phyloP scores from a whole-genome alignment of 1,140 invertebrate genomes.

The Drosophila punjabiensis region DNA sequence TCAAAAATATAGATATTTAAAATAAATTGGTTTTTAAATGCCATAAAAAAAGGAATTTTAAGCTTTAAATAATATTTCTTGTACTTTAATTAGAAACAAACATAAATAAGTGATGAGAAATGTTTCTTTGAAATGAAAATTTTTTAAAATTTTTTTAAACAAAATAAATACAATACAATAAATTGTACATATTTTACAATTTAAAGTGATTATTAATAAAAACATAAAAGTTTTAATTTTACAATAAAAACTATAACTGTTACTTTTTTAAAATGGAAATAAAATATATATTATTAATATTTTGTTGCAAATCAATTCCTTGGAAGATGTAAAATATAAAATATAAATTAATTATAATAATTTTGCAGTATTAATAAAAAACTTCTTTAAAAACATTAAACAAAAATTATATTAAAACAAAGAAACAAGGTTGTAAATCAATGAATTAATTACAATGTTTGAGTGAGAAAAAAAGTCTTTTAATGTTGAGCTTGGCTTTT shows the following conservation, averaged over 20 bases:
- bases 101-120: no score
- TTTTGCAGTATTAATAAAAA: neutral
- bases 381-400: neutral
- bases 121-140: no score
- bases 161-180: no score
- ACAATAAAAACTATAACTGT: neutral
- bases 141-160: no score
- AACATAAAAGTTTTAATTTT: neutral
- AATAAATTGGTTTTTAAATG: neutral
- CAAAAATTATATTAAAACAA: neutral
- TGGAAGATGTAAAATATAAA: neutral
- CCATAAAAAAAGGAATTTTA: neutral
- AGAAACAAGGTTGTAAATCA: neutral
- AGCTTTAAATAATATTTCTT: no score
- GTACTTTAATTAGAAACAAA: no score
- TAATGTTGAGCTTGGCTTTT: neutral
- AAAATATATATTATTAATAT: neutral
- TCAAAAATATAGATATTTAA: neutral
- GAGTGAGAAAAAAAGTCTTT: no score
- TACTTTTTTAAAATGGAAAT: neutral
- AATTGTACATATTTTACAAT: neutral
- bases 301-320: neutral
- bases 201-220: neutral
- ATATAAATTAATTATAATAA: neutral
- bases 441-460: neutral